Evolutionary conservation across 2,888 invertebrate species (phyloP).

Genomic region (Cheilosia soror): DNA sequence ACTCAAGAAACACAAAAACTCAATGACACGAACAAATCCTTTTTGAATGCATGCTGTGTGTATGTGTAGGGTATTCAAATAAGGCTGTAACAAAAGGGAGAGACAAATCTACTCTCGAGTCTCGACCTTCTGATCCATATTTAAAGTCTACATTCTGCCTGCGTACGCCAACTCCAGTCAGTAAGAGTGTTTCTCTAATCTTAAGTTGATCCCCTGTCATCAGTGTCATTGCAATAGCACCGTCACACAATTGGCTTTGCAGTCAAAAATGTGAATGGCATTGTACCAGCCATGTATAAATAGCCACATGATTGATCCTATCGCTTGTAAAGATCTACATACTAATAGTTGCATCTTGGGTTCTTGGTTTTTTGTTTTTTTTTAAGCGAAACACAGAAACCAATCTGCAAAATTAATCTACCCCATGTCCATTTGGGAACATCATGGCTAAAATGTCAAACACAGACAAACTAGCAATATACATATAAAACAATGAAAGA

Average conservation of each 20-base stretch:
- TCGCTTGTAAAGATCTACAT: constrained; percentile 8
- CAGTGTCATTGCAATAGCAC: background rate
- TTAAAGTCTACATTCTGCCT: background rate
- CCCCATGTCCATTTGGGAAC: background rate
- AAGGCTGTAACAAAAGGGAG: background rate
- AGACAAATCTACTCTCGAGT: background rate
- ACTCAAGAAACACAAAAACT: too few relatives aligned
- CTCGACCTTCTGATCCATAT: constrained; percentile 8
- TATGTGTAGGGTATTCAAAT: too few relatives aligned
- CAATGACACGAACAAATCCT: too few relatives aligned
- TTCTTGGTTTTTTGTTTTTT: background rate
- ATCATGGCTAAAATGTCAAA: background rate
- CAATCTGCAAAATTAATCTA: constrained; percentile 15
- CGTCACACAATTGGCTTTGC: constrained; percentile 10
- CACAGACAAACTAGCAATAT: constrained; percentile 6
- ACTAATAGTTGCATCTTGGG: too few relatives aligned
- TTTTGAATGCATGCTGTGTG: too few relatives aligned
- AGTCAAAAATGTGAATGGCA: background rate
- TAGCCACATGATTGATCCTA: constrained; percentile 38
- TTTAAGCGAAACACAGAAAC: background rate
- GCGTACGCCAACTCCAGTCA: background rate
- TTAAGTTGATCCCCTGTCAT: constrained; percentile 15
- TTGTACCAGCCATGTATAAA: background rate
- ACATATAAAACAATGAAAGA: background rate
- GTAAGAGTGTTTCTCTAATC: constrained; percentile 15